Conservation (phyloP, 2,113 vertebrate genomes). For the Astatotilapia flaviijosephi region DNA sequence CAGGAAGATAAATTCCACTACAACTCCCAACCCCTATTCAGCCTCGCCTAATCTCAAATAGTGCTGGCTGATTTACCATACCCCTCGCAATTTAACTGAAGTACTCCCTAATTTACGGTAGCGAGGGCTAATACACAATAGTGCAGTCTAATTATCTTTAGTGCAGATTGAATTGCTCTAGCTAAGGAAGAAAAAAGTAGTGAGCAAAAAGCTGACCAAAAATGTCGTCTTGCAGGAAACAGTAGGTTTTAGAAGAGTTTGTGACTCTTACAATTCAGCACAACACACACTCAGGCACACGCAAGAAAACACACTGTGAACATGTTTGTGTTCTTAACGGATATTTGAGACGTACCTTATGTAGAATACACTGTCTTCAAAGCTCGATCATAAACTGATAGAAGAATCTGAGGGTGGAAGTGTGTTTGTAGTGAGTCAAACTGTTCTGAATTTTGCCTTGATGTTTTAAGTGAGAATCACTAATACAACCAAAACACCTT, state of each 20-base stretch:
- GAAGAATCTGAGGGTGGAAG: not conserved
- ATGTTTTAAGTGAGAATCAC: not conserved
- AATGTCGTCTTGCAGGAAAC: constrained; percentile 15
- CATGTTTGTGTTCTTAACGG: not conserved
- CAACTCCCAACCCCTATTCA: constrained; percentile 24
- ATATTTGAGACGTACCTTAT: not conserved
- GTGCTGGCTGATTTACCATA: constrained; percentile 62
- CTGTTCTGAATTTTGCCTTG: not conserved
- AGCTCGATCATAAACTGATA: not conserved
- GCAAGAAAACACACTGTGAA: not conserved
- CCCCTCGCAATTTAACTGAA: constrained; percentile 57
- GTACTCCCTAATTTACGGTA: constrained; percentile 63
- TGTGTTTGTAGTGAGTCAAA: not conserved
- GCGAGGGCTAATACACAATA: constrained; percentile 44
- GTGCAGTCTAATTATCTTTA: constrained; percentile 63
- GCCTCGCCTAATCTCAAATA: constrained; percentile 54
- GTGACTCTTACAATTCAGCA: not conserved
- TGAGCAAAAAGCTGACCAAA: constrained; percentile 47
- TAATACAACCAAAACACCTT: not conserved
- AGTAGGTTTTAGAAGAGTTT: constrained; percentile 16
- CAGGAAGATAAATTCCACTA: constrained; percentile 40
- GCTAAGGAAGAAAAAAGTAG: constrained; percentile 25
- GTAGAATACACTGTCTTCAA: not conserved
- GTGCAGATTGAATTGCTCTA: constrained; percentile 62
- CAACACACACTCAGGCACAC: not conserved